Base-by-base conservation (phyloP, 2,797 vertebrate genomes). In the Perodicticus potto region DNA sequence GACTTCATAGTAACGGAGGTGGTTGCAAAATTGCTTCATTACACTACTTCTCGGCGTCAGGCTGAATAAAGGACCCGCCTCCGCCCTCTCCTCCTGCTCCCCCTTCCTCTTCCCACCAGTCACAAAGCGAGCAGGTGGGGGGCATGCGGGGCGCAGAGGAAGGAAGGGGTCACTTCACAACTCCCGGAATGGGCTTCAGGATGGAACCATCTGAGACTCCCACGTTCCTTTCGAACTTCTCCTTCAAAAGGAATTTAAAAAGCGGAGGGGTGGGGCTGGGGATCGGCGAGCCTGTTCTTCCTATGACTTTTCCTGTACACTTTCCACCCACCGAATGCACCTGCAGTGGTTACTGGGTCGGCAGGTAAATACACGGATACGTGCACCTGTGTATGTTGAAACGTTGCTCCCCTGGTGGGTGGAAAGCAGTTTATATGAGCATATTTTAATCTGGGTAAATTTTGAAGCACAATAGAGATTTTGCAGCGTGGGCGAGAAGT, bases 381-480 rank as follows among this genome's bases (percentile, higher is more conserved):
- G 40, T 61, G 65, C 29, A 77, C 87, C 73, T 77, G 81, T 57
- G 5, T 67, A 7, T n/a, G 7, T 34, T 53, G 81, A 73, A 74
- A 27, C 67, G 88, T 77, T 61, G 25, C 55, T 74, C 59, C 77
- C 63, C 72, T 84, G 95, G 32, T 57, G 43, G 84, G 69, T 77
- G 57, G 72, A 81, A 89, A 89, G 91, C 80, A 81, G 29, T 94
- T 63, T 25, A 55, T 81, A 57, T 32, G 72, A 67, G 73, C 76
- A 49, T 74, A 43, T 94, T 95, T 90, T 77, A 85, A 97, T 84
- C 92, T 91, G 89, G 74, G 86, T 14, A 94, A 86, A 97, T 96
- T 96, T 97, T 95, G 84, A 95, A 97, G 95, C 97, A 97, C 97
- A 96, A 97, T 96, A 97, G 97, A 97, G 96, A 86, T 94, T 96